Evolutionary conservation across 2,113 vertebrate genomes (phyloP).

Genomic region (Erythrocebus patas): DNA sequence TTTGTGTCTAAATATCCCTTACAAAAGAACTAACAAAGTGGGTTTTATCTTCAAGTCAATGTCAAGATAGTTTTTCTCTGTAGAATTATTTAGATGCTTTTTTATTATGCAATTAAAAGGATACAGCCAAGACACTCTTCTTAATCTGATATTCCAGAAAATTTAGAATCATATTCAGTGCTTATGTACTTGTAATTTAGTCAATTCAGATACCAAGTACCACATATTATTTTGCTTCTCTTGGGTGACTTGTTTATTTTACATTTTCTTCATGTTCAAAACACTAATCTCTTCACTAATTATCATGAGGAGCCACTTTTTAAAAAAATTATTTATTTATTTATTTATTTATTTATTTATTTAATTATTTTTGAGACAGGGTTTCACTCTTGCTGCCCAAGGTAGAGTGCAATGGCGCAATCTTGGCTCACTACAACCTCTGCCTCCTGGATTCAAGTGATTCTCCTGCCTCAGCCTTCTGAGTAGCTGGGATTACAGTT

Average conservation of each 20-base stretch:
- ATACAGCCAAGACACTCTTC: background rate
- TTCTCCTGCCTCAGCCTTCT: too few relatives aligned
- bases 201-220: background rate
- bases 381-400: too few relatives aligned
- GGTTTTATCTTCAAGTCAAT: background rate
- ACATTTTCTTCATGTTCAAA: background rate
- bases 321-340: too few relatives aligned
- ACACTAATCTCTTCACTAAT: background rate
- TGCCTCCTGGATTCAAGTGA: too few relatives aligned
- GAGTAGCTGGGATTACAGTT: too few relatives aligned
- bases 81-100: background rate
- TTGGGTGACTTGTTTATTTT: background rate
- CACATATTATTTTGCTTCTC: background rate
- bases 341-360: too few relatives aligned
- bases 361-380: too few relatives aligned
- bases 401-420: too few relatives aligned
- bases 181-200: background rate
- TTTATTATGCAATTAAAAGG: background rate
- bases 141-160: background rate
- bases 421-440: too few relatives aligned
- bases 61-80: background rate
- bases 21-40: background rate
- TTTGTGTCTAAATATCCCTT: background rate
- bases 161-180: background rate
- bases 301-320: background rate